phyloP scores from a whole-genome alignment of 2,888 invertebrate genomes.

The Halictus ligatus region DNA sequence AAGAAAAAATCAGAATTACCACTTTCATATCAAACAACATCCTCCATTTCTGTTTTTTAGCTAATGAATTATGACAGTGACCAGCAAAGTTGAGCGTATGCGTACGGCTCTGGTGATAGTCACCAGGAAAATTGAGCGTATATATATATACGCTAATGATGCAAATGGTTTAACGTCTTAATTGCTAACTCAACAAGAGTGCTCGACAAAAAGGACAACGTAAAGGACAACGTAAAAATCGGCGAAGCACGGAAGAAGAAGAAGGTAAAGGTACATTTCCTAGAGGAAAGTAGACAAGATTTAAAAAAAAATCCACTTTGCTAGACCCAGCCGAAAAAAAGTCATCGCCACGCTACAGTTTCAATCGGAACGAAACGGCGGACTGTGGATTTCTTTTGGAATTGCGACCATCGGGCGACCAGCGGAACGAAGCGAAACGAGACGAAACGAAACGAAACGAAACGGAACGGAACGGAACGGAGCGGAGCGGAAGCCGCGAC shows the following conservation, averaged over 20 bases:
- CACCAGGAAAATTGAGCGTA: too few relatives aligned
- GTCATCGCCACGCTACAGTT: neutral
- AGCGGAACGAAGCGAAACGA: slow-evolving; percentile 18
- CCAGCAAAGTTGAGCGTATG: too few relatives aligned
- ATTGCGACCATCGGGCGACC: neutral
- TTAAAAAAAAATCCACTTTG: neutral
- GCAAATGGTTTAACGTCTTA: neutral
- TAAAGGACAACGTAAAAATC: neutral
- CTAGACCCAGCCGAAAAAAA: neutral
- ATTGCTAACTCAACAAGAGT: neutral
- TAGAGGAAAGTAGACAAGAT: neutral
- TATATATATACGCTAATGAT: too few relatives aligned
- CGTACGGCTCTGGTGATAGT: too few relatives aligned
- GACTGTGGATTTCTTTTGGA: slow-evolving; percentile 1
- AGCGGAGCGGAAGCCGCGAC: slow-evolving; percentile 41
- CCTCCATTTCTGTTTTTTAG: too few relatives aligned
- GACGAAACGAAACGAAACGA: slow-evolving; percentile 17
- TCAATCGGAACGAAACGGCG: neutral
- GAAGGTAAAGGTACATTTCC: neutral
- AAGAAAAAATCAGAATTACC: too few relatives aligned
- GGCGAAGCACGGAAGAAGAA: neutral
- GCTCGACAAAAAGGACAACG: neutral
- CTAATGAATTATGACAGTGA: too few relatives aligned
- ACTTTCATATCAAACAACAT: too few relatives aligned
- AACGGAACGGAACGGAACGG: slow-evolving; percentile 15